These are phyloP conservation scores for Homalodisca vitripennis DNA, from an alignment of 1,140 invertebrate species.

Conservation along the genomic window DNA sequence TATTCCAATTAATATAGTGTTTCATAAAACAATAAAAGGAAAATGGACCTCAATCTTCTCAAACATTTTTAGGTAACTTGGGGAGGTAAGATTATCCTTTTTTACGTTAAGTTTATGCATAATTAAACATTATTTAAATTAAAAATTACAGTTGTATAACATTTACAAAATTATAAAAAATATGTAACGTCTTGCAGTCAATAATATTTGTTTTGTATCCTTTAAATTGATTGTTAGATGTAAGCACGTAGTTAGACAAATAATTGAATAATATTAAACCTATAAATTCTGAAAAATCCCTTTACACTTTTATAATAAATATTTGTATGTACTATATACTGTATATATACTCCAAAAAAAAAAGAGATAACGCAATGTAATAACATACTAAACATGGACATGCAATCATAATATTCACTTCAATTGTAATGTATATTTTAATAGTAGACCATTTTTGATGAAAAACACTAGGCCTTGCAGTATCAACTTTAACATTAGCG, in stretches of 20 bases:
- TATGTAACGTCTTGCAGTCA: too few relatives aligned
- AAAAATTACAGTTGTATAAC: not conserved
- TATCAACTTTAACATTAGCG: too few relatives aligned
- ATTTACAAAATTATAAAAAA: not conserved
- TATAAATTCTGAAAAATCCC: not conserved
- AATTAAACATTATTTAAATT: not conserved
- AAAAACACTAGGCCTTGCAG: too few relatives aligned
- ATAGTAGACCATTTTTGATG: too few relatives aligned
- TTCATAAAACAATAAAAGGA: not conserved
- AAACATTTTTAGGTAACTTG: conserved; percentile 17
- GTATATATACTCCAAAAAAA: too few relatives aligned
- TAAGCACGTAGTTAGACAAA: not conserved
- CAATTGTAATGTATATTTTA: too few relatives aligned
- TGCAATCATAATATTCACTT: too few relatives aligned
- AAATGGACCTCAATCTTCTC: conserved; percentile 9
- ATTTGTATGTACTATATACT: too few relatives aligned
- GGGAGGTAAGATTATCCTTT: conserved; percentile 19
- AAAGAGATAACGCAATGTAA: too few relatives aligned
- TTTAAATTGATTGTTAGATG: not conserved
- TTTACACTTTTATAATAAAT: too few relatives aligned
- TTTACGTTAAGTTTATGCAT: not conserved
- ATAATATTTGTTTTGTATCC: not conserved
- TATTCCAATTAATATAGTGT: not conserved
- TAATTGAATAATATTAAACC: not conserved
- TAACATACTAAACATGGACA: too few relatives aligned